Percentiles rank a stretch among this genome's conserved stretches.
Evolutionary conservation across 2,888 invertebrate species (phyloP).

Genomic region (Pyrgus malvae): DNA sequence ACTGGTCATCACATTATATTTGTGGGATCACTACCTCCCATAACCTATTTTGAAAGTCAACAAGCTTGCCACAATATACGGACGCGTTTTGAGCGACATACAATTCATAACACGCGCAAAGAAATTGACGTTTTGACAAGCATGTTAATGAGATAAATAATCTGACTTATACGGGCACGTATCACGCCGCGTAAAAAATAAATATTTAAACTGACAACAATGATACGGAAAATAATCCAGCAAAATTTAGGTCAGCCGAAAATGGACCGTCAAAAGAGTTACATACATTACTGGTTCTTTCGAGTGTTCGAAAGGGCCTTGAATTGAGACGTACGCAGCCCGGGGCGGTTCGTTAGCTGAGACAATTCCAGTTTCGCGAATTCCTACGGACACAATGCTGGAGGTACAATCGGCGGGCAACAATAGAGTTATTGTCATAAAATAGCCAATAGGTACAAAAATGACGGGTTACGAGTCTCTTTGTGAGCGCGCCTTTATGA

Average conservation of each 20-base stretch:
- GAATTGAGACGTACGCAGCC: conserved; percentile 36
- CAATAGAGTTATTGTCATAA: conserved; percentile 77
- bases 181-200: neutral
- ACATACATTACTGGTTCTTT: conserved; percentile 16
- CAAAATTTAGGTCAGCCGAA: conserved; percentile 11
- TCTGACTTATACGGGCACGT: neutral
- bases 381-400: conserved; percentile 66
- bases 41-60: conserved; percentile 3
- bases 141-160: conserved; percentile 6
- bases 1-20: conserved; percentile 19
- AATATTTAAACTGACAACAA: conserved; percentile 15
- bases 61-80: neutral
- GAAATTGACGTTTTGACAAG: conserved; percentile 9
- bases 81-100: neutral
- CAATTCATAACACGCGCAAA: neutral
- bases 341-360: conserved; percentile 65
- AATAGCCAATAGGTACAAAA: conserved; percentile 80
- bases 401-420: conserved; percentile 60
- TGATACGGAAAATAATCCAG: conserved; percentile 1
- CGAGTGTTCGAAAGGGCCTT: conserved; percentile 6
- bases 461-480: conserved; percentile 76
- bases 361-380: conserved; percentile 79
- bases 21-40: neutral
- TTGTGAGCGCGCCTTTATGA: conserved; percentile 67
- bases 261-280: neutral